Evolutionary conservation across 2,113 vertebrate species (phyloP).

Genomic region (Phalacrocorax brasilianus): DNA sequence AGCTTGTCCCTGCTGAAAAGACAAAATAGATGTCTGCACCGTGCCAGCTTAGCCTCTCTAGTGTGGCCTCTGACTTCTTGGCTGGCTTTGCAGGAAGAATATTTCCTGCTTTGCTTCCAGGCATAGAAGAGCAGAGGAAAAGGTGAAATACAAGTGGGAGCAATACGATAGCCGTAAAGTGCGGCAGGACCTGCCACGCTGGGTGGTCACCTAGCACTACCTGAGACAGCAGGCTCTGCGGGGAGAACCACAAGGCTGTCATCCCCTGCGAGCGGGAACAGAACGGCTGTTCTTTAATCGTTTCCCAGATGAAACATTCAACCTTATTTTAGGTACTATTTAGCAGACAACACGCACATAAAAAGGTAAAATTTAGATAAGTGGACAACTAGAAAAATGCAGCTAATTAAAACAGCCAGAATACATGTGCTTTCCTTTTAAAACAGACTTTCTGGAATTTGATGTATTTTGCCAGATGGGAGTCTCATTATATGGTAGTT

Average conservation of each 20-base stretch:
- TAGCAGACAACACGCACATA: background rate
- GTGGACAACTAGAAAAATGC: background rate
- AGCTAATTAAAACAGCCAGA: background rate
- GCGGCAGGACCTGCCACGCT: background rate
- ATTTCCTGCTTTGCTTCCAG: background rate
- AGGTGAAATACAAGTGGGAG: background rate
- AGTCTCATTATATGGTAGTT: background rate
- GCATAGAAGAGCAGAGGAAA: background rate
- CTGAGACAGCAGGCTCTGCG: background rate
- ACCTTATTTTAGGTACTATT: background rate
- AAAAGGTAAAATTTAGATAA: background rate
- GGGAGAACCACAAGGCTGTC: background rate
- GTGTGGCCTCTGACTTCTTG: background rate
- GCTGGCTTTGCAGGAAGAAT: background rate
- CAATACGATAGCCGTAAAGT: rapidly evolving
- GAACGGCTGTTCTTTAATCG: background rate
- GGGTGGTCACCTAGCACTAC: background rate
- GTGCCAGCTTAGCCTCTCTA: background rate
- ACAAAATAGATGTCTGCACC: rapidly evolving
- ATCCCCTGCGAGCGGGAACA: background rate
- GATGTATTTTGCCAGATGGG: background rate
- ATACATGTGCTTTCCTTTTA: background rate
- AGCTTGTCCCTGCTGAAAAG: background rate
- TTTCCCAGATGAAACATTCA: background rate
- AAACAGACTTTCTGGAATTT: background rate